Percentiles rank a stretch among this genome's conserved stretches.
Conservation (phyloP, 1,140 invertebrate species). For the Pogonus chalceus region DNA sequence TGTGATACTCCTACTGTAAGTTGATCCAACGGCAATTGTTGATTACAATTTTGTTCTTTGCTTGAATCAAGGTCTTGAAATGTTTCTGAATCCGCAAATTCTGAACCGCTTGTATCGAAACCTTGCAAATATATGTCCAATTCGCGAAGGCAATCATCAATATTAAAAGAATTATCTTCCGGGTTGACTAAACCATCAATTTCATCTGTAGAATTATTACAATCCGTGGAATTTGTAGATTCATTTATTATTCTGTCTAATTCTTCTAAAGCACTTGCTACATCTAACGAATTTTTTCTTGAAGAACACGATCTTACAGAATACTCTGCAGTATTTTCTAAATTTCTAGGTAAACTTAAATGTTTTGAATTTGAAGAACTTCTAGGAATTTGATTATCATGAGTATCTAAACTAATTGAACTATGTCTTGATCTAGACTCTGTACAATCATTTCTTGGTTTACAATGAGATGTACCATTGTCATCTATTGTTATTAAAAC, state of each 20-base stretch:
- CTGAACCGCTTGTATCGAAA: conserved; percentile 19
- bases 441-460: not conserved
- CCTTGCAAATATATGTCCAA: conserved; percentile 29
- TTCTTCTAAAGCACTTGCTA: conserved; percentile 21
- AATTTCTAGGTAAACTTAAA: conserved; percentile 13
- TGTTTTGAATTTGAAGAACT: conserved; percentile 9
- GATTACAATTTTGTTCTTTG: conserved; percentile 3
- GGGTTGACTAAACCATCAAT: conserved; percentile 8
- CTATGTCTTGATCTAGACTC: not conserved
- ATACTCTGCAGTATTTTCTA: conserved; percentile 8
- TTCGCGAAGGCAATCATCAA: conserved; percentile 31
- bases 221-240: conserved; percentile 15
- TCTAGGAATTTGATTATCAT: not conserved
- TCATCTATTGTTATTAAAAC: conserved; percentile 29
- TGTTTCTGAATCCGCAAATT: conserved; percentile 8
- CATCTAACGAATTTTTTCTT: conserved; percentile 17
- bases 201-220: conserved; percentile 6
- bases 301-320: conserved; percentile 5
- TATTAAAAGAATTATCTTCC: conserved; percentile 15
- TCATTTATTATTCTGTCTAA: conserved; percentile 28
- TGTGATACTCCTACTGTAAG: not conserved
- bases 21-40: not conserved
- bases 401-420: conserved; percentile 2
- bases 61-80: conserved; percentile 6
- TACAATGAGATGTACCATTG: conserved; percentile 5